phyloP scores from a whole-genome alignment of 2,113 vertebrate genomes.

The Donacobius atricapilla region DNA sequence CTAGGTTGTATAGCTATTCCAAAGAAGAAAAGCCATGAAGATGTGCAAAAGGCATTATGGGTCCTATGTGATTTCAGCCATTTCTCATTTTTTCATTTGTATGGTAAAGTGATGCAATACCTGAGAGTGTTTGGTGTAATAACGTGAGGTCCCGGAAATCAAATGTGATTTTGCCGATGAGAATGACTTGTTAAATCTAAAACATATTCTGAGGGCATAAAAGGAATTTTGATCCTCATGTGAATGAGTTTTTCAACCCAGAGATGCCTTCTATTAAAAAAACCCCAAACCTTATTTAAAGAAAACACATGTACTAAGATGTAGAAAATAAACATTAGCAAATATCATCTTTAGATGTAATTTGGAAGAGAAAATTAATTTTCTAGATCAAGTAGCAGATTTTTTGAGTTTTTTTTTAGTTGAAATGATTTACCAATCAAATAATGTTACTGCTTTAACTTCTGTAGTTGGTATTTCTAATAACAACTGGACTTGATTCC shows the following conservation, averaged over 20 bases:
- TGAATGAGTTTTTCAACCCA: background rate
- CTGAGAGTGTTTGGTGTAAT: background rate
- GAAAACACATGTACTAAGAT: background rate
- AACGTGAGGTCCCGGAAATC: background rate
- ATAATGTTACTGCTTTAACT: background rate
- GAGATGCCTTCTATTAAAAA: background rate
- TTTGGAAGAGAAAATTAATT: background rate
- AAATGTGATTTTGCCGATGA: background rate
- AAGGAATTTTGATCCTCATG: background rate
- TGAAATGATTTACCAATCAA: background rate
- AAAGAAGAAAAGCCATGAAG: background rate
- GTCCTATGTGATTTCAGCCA: background rate
- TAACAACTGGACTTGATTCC: background rate
- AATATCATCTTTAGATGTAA: background rate
- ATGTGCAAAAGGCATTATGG: background rate
- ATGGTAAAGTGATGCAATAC: rapidly evolving
- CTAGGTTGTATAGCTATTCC: background rate
- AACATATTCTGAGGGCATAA: background rate
- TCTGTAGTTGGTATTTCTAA: background rate
- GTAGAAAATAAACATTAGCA: background rate
- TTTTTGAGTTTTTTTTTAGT: rapidly evolving
- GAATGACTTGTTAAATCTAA: background rate
- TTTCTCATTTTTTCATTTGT: background rate
- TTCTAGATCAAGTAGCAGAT: background rate
- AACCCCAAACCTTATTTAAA: background rate